Evolutionary conservation across 1,140 invertebrate genomes (phyloP).

Genomic region (Drosophila dunni): DNA sequence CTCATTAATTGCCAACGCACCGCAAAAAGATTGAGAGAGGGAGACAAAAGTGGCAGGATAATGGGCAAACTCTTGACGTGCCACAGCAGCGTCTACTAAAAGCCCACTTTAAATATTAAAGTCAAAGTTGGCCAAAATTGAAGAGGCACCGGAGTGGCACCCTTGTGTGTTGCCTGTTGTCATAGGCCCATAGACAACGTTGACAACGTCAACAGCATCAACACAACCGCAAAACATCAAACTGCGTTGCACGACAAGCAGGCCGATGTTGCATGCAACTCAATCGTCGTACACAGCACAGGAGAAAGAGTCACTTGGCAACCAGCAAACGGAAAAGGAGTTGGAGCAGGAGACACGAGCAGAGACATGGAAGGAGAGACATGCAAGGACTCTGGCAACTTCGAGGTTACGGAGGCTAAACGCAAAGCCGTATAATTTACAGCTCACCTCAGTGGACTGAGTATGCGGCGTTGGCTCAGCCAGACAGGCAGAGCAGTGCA

Average conservation of each 20-base stretch:
- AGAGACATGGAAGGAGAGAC: background rate
- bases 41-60: slow-evolving; percentile 22
- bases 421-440: slow-evolving; percentile 76
- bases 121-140: background rate
- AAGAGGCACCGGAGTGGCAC: background rate
- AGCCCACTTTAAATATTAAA: slow-evolving; percentile 63
- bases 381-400: slow-evolving; percentile 23
- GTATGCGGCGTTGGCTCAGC: slow-evolving; percentile 11
- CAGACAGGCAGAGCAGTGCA: slow-evolving; percentile 11
- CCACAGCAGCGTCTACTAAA: slow-evolving; percentile 50
- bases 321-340: background rate
- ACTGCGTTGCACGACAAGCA: slow-evolving; percentile 37
- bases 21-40: slow-evolving; percentile 8
- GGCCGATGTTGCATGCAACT: slow-evolving; percentile 13
- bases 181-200: slow-evolving; percentile 30
- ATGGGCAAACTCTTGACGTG: slow-evolving; percentile 32
- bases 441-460: slow-evolving; percentile 43
- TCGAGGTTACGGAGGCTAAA: slow-evolving; percentile 65
- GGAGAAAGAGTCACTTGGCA: background rate
- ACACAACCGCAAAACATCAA: slow-evolving; percentile 76
- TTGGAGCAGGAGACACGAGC: background rate
- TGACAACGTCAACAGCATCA: slow-evolving; percentile 45
- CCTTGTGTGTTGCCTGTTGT: slow-evolving; percentile 14
- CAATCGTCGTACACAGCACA: background rate
- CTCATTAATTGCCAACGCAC: slow-evolving; percentile 55